Evolutionary conservation across 2,797 vertebrate genomes (phyloP).

Genomic region (Pseudochirops cupreus): DNA sequence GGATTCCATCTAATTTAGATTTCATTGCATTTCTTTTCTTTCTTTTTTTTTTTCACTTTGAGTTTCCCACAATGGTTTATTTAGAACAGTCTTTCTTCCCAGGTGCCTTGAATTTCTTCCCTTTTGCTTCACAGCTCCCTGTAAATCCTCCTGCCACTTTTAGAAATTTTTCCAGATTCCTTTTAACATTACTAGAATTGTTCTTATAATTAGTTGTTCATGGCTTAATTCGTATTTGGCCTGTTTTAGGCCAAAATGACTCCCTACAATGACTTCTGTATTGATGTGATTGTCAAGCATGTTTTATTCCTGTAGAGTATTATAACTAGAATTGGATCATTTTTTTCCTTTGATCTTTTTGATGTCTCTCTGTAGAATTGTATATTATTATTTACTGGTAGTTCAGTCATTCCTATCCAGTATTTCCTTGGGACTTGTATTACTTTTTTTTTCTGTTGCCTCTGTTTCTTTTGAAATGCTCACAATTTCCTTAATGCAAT

Average conservation of each 20-base stretch:
- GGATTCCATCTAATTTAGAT: conserved; percentile 57
- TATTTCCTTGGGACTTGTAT: conserved; percentile 68
- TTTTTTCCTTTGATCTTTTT: background rate
- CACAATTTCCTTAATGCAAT: conserved; percentile 56
- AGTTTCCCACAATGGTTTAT: conserved; percentile 8
- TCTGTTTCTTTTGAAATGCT: conserved; percentile 45
- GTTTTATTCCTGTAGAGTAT: conserved; percentile 52
- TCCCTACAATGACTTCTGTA: background rate
- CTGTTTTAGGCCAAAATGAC: conserved; percentile 51
- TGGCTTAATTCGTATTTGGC: conserved; percentile 66
- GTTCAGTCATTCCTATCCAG: conserved; percentile 21
- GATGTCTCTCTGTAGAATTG: conserved; percentile 46
- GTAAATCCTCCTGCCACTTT: conserved; percentile 45
- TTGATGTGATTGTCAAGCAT: conserved; percentile 50
- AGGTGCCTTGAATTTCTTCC: conserved; percentile 47
- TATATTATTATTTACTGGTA: conserved; percentile 53
- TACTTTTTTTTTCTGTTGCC: conserved; percentile 68
- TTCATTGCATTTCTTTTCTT: conserved; percentile 41
- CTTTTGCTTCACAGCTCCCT: conserved; percentile 51
- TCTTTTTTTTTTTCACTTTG: background rate
- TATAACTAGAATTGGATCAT: conserved; percentile 36
- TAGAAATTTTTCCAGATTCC: conserved; percentile 57
- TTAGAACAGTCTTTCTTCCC: conserved; percentile 50
- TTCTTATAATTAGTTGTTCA: conserved; percentile 65
- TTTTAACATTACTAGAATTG: conserved; percentile 52